Conservation (phyloP, 2,888 invertebrate species). For the Tachina grossa region DNA sequence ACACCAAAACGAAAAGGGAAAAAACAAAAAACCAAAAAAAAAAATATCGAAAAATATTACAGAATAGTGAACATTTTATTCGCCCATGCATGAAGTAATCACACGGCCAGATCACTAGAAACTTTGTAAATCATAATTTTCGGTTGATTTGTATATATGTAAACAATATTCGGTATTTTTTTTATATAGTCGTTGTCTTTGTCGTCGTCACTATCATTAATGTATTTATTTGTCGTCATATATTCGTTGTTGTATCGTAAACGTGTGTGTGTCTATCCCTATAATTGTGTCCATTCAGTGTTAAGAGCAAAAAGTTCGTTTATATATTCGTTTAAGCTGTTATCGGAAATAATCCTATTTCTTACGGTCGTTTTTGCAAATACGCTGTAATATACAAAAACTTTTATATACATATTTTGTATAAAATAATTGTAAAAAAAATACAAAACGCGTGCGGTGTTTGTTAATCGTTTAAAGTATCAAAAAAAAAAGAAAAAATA, state of each 20-base stretch:
- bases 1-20: not conserved
- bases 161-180: conserved; percentile 70
- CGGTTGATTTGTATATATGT: conserved; percentile 71
- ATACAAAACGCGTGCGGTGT: conserved; percentile 26
- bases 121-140: conserved; percentile 56
- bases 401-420: conserved; percentile 24
- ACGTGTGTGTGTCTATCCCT: conserved; percentile 55
- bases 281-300: conserved; percentile 39
- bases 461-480: conserved; percentile 14
- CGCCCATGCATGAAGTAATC: conserved; percentile 18
- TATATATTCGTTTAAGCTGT: conserved; percentile 54
- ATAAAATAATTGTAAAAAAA: conserved; percentile 29
- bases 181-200: conserved; percentile 64
- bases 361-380: conserved; percentile 32
- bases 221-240: conserved; percentile 59
- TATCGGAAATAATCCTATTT: conserved; percentile 36
- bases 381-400: conserved; percentile 50
- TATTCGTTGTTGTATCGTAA: conserved; percentile 67
- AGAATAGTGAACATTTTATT: conserved; percentile 5
- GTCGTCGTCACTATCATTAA: conserved; percentile 60
- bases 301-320: conserved; percentile 23
- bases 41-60: not conserved
- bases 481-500: not conserved
- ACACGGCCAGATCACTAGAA: conserved; percentile 25
- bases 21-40: not conserved